Percentiles rank a stretch among this genome's conserved stretches.
Conservation (phyloP, 2,113 vertebrate genomes). For the Oostethus manadensis region DNA sequence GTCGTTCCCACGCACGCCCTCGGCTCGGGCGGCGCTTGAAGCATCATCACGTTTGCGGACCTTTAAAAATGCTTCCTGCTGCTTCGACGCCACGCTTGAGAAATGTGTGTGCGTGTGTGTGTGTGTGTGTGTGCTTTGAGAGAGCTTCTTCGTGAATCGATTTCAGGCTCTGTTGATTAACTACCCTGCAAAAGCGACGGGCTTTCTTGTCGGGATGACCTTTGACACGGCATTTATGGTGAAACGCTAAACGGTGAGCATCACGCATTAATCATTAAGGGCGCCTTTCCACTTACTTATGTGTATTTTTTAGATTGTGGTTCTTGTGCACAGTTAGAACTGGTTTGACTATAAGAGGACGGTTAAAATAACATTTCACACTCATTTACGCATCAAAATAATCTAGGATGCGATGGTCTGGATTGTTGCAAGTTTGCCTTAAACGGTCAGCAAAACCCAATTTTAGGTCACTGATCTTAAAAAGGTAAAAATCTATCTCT, state of each 20-base stretch:
- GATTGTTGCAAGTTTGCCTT: too few relatives aligned
- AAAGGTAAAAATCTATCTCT: too few relatives aligned
- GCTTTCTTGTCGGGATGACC: background rate
- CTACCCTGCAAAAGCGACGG: background rate
- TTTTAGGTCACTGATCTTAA: too few relatives aligned
- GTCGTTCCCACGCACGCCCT: constrained; percentile 13
- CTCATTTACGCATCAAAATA: too few relatives aligned
- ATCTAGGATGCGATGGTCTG: too few relatives aligned
- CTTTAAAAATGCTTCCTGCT: constrained; percentile 1
- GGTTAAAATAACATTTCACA: too few relatives aligned
- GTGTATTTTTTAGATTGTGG: too few relatives aligned
- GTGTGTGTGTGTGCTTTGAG: constrained; percentile 14
- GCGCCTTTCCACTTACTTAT: too few relatives aligned
- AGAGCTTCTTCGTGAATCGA: background rate
- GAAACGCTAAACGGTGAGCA: background rate
- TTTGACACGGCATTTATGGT: background rate
- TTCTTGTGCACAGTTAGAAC: too few relatives aligned
- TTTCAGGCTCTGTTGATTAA: background rate
- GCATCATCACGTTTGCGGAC: constrained; percentile 16
- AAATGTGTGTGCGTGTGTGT: constrained; percentile 25
- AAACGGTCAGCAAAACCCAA: too few relatives aligned
- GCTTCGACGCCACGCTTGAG: constrained; percentile 25
- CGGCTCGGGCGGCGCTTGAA: background rate
- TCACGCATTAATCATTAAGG: too few relatives aligned
- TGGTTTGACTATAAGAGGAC: too few relatives aligned